These are phyloP conservation scores for Arctopsyche grandis DNA, from an alignment of 1,140 invertebrate species.

Conservation along the genomic window DNA sequence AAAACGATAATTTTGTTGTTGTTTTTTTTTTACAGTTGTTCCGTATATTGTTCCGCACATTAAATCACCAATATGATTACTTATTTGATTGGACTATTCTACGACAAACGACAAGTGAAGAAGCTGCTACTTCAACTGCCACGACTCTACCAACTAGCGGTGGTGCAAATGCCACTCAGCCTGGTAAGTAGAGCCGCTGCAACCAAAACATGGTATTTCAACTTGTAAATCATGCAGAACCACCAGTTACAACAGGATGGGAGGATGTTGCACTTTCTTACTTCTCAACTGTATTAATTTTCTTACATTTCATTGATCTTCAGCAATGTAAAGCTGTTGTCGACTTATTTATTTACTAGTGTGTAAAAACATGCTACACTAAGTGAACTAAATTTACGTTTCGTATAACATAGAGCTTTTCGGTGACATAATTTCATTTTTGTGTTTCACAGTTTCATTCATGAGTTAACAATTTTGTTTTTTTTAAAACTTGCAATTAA, in stretches of 20 bases:
- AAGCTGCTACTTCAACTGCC: slow-evolving; percentile 59
- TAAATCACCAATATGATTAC: slow-evolving; percentile 99
- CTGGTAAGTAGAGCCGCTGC: slow-evolving; percentile 56
- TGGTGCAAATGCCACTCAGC: slow-evolving; percentile 57
- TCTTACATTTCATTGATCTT: background rate
- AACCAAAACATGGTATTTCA: slow-evolving; percentile 59
- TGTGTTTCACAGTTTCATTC: slow-evolving; percentile 2
- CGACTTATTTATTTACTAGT: background rate
- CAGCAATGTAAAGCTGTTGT: slow-evolving; percentile 22
- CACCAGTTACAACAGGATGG: slow-evolving; percentile 40
- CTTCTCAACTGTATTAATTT: slow-evolving; percentile 4
- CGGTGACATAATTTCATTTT: background rate
- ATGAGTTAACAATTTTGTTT: slow-evolving; percentile 13
- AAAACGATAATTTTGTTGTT: no score
- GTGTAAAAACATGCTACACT: background rate
- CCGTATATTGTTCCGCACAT: slow-evolving; percentile 97
- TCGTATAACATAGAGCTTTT: no score
- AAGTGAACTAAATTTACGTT: background rate
- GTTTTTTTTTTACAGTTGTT: slow-evolving; percentile 73
- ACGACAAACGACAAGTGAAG: slow-evolving; percentile 80
- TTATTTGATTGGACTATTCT: slow-evolving; percentile 99
- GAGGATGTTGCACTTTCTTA: slow-evolving; percentile 17
- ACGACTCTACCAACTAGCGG: slow-evolving; percentile 22
- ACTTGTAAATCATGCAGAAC: slow-evolving; percentile 59
- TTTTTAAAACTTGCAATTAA: slow-evolving; percentile 19